Evolutionary conservation across 1,140 invertebrate species (phyloP), one percentile per base, ranked within the genome.

Genomic region (Lithobius niger): DNA sequence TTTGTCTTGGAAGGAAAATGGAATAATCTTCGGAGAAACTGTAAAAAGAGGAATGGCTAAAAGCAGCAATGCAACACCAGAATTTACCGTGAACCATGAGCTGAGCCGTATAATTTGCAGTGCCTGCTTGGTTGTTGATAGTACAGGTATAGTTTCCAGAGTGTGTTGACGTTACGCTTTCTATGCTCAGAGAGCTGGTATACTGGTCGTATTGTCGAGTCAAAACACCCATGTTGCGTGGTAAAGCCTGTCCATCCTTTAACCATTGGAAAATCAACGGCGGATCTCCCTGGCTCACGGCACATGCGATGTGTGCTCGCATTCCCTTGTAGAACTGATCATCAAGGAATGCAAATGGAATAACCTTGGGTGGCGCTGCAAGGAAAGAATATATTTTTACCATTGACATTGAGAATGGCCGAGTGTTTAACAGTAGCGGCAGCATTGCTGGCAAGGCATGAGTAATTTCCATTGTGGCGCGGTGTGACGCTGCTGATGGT

Each of bases 401-500:
- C 86, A 69, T 88, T 86, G 0, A 92, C 87, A 22, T 82, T 85
- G 0, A 93, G 74, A 0, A 79, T 79, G 21, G 85, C 81, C 3
- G 82, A 80, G 18, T 76, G 70, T 60, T 84, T 84, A 48, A 78
- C 76, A 36, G 86, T 86, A 24, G 87, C 86, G 27, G 86, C 78
- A 6, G 61, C 62, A 71, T 91, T 91, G 15, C 54, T 55, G 3
- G 86, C 87, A 47, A 87, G 79, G 69, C 88, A 92, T 6, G 88
- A 90, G 70, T 92, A 92, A 71, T 91, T 89, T 3, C 86, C 86
- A 10, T 84, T 84, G 65, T 88, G 85, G 65, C 83, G 81, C 0
- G 86, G 82, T 15, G 79, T 77, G 16, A 86, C 84, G 59, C 83
- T 81, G 62, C 91, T 86, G 61, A 95, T 91, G 56, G 90, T 83